These are phyloP conservation scores for Mareca penelope DNA, from an alignment of 2,797 vertebrate genomes.

Conservation along the genomic window DNA sequence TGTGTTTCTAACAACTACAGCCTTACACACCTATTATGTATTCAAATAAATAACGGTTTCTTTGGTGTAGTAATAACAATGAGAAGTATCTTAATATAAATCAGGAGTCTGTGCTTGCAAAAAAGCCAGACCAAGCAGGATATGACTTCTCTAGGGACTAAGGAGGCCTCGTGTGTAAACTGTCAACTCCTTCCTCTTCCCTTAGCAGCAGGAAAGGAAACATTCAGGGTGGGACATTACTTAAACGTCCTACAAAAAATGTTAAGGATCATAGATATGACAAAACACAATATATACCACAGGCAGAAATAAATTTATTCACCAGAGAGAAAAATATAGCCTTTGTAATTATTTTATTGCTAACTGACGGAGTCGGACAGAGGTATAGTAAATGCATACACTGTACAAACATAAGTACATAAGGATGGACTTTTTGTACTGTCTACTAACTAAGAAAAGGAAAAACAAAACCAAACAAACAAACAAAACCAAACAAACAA, in stretches of 20 bases:
- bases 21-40: not conserved
- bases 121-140: constrained; percentile 33
- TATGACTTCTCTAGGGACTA: constrained; percentile 47
- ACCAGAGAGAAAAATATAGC: not conserved
- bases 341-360: not conserved
- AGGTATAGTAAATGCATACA: not conserved
- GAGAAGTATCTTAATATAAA: constrained; percentile 22
- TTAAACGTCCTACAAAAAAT: not conserved
- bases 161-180: constrained; percentile 41
- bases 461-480: not conserved
- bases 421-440: not conserved
- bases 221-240: constrained; percentile 40
- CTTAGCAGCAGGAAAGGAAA: constrained; percentile 39
- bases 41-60: not conserved
- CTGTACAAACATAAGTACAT: not conserved
- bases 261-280: not conserved
- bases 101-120: not conserved
- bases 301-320: not conserved
- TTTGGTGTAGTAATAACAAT: constrained; percentile 14
- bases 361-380: not conserved
- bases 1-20: not conserved
- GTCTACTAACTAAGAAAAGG: not conserved
- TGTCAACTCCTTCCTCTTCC: constrained; percentile 64
- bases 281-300: not conserved
- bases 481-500: no score